Base-by-base conservation (phyloP, 35 echinoderm and acorn worm genomes). In the Lytechinus pictus region DNA sequence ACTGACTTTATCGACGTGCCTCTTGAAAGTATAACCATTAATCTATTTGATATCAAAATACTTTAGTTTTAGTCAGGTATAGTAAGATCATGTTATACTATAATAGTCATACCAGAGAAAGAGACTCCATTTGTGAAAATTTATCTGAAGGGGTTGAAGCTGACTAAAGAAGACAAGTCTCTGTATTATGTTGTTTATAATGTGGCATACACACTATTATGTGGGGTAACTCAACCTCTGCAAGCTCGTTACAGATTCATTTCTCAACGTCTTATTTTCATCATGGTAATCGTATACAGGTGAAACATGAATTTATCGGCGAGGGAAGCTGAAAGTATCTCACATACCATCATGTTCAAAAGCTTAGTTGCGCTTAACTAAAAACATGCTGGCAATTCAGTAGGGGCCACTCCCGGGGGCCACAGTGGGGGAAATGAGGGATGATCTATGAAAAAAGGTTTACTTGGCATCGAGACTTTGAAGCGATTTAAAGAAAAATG, bases 301-400 rank as follows among this genome's bases (percentile, higher is more conserved):
- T 79, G 66, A 79, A 7, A 79, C 16, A 5, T 79, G 66, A 79
- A 79, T 79, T 79, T 79, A n/a, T 3, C 66, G 66, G 19, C 66
- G 19, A 16, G 66, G 66, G 19, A 24, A 79, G 66, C 66, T 79
- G 66, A 79, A 79, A 79, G 66, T 7, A 79, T 24, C n/a, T 16
- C 66, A 79, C 66, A 79, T 79, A 79, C 66, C 66, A 24, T 79
- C 66, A 79, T 79, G 66, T 79, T 79, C 66, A 79, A 19, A 79
- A 24, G 66, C 66, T 79, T 79, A 79, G 21, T 24, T 24, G 66
- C n/a, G 66, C 66, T 79, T 79, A 79, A 79, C 66, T 24, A 3
- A 16, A 79, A 79, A 79, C 66, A 79, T 79, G 66, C 66, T n/a
- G 66, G 66, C 66, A 79, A 79, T 79, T 79, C 66, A 79, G 66